These are phyloP conservation scores for Acleris emargana DNA, from an alignment of 2,888 invertebrate genomes.

Conservation along the genomic window DNA sequence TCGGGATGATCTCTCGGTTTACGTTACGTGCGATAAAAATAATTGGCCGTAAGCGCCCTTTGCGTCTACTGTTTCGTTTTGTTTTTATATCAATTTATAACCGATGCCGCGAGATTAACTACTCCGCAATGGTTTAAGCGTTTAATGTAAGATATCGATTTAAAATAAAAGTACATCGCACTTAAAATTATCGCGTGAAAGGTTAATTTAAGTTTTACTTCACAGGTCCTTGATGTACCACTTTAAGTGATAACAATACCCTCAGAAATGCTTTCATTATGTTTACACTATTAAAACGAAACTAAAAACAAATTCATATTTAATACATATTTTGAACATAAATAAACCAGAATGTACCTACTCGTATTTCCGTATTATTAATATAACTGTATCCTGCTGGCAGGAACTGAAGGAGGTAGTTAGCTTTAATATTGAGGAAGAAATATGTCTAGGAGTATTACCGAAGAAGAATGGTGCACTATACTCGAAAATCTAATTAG, in stretches of 20 bases:
- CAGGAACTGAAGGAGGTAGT: slow-evolving; percentile 1
- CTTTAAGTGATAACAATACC: too few relatives aligned
- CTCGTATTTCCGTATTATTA: neutral
- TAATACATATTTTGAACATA: too few relatives aligned
- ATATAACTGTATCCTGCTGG: neutral
- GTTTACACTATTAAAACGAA: too few relatives aligned
- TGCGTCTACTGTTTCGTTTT: slow-evolving; percentile 54
- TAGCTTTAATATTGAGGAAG: neutral
- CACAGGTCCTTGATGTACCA: too few relatives aligned
- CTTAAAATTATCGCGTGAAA: slow-evolving; percentile 36
- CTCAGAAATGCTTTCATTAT: too few relatives aligned
- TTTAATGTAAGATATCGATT: slow-evolving; percentile 46
- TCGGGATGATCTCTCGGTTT: slow-evolving; percentile 29
- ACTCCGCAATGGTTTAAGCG: slow-evolving; percentile 43
- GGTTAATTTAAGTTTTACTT: neutral
- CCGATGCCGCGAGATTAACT: slow-evolving; percentile 50
- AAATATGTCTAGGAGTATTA: neutral
- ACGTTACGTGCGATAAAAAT: slow-evolving; percentile 51
- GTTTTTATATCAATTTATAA: slow-evolving; percentile 45
- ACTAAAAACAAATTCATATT: too few relatives aligned
- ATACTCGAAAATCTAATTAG: too few relatives aligned
- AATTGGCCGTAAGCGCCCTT: slow-evolving; percentile 58
- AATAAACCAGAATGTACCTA: neutral
- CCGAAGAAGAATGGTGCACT: too few relatives aligned
- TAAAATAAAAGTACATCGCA: slow-evolving; percentile 30